Conservation (phyloP, 2,113 vertebrate species). For the Melanocharis versteri region DNA sequence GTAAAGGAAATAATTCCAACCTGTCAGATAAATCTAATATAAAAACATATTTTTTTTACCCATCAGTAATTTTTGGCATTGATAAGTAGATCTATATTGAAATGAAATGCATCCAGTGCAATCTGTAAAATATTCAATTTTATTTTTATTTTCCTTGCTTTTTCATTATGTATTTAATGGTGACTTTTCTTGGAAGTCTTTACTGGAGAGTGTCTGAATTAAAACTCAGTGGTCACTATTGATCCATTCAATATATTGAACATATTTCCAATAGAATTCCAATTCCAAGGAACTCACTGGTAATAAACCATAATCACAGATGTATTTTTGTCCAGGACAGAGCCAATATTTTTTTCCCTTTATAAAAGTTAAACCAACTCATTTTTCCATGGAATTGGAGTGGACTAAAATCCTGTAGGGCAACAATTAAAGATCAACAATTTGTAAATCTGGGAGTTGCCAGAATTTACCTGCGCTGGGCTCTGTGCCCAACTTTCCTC, state of each 20-base stretch:
- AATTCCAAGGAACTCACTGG: neutral
- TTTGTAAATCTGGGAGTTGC: neutral
- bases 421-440: neutral
- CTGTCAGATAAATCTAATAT: neutral
- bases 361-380: neutral
- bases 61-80: neutral
- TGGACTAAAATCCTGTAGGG: neutral
- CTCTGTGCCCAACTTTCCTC: neutral
- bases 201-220: neutral
- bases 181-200: neutral
- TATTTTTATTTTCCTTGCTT: neutral
- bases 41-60: neutral
- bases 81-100: neutral
- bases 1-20: neutral
- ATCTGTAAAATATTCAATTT: neutral
- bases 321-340: neutral
- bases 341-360: neutral
- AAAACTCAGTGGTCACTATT: neutral
- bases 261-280: neutral
- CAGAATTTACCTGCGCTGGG: neutral
- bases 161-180: neutral
- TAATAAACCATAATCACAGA: accelerated
- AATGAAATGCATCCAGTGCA: neutral
- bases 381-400: neutral
- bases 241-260: neutral